A percentile compares a stretch with the other conserved stretches of the same genome.
Conservation (phyloP, 2,888 invertebrate species). For the Rhopalosiphum nymphaeae region DNA sequence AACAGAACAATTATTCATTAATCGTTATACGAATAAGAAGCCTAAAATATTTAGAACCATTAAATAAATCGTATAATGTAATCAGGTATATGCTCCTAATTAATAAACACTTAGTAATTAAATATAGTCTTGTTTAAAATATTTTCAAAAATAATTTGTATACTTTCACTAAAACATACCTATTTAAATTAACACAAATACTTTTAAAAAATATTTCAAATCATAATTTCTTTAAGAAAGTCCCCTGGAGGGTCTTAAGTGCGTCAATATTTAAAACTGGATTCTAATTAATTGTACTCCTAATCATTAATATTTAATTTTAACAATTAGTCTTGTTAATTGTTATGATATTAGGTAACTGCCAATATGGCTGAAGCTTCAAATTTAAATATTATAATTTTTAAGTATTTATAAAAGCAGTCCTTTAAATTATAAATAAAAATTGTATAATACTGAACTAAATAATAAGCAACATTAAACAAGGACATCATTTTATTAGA, state of each 20-base stretch:
- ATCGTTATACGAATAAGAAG: neutral
- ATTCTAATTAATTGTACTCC: neutral
- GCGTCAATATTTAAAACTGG: neutral
- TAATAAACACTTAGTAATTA: neutral
- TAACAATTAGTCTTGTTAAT: neutral
- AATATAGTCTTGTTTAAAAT: neutral
- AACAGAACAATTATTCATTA: neutral
- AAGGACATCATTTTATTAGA: neutral
- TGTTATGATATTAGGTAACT: neutral
- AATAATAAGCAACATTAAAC: neutral
- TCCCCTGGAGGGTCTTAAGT: neutral
- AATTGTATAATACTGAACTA: neutral
- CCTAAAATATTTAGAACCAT: neutral
- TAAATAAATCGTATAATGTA: neutral
- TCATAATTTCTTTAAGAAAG: neutral
- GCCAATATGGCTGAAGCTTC: neutral
- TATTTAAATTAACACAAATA: neutral
- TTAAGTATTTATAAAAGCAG: neutral
- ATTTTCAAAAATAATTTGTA: neutral
- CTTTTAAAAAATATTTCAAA: neutral
- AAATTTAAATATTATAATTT: neutral
- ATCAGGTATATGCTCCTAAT: neutral
- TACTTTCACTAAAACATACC: neutral
- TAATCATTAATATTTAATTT: neutral
- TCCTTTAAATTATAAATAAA: neutral